phyloP scores from a whole-genome alignment of 2,113 vertebrate genomes.

The Polyodon spathula region DNA sequence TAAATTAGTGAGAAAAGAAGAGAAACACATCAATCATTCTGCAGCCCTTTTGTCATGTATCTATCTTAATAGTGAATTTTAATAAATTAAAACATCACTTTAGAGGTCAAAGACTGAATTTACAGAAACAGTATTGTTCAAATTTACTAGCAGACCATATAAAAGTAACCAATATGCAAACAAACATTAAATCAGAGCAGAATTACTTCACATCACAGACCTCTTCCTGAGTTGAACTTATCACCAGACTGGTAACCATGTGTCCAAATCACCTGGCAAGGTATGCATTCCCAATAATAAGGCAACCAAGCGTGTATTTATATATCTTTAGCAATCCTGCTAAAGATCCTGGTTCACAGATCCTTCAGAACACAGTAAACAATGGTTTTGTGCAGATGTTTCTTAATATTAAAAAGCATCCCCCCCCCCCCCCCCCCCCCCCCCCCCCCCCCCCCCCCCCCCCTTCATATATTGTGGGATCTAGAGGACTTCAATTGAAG shows the following conservation, averaged over 20 bases:
- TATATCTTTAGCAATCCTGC: slow-evolving; percentile 24
- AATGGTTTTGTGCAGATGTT: not conserved
- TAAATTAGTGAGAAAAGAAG: too few relatives aligned
- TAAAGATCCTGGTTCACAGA: slow-evolving; percentile 2
- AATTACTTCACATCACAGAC: slow-evolving; percentile 2
- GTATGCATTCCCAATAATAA: slow-evolving; percentile 47
- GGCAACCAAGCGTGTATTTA: slow-evolving; percentile 51
- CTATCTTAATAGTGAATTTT: too few relatives aligned
- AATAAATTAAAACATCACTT: too few relatives aligned
- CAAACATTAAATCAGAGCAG: not conserved
- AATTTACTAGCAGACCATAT: not conserved
- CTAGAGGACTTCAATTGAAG: slow-evolving; percentile 86
- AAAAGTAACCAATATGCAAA: not conserved
- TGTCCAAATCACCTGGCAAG: slow-evolving; percentile 47
- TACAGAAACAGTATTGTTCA: not conserved
- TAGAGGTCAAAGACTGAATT: too few relatives aligned
- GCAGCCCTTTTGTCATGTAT: too few relatives aligned
- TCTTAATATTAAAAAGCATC: not conserved
- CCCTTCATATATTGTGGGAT: slow-evolving; percentile 73
- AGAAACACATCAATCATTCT: too few relatives aligned
- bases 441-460: slow-evolving; percentile 36
- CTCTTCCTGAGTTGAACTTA: slow-evolving; percentile 67
- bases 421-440: slow-evolving; percentile 1
- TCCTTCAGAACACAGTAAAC: not conserved
- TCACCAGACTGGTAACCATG: slow-evolving; percentile 46